Evolutionary conservation across 2,888 invertebrate genomes (phyloP).

Genomic region (Allolobophora icterica): DNA sequence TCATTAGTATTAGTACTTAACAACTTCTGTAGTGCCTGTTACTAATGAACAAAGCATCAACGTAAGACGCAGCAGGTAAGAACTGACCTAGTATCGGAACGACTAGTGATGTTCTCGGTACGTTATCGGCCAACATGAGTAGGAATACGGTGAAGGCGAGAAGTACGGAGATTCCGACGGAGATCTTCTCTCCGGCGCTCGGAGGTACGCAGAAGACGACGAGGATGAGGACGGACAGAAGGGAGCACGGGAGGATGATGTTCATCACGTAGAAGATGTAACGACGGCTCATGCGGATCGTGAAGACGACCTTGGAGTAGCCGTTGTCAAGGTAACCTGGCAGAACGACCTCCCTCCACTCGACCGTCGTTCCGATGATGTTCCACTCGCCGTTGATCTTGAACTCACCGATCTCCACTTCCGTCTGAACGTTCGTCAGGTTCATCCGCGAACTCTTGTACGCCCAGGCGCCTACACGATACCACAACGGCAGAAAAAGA

Average conservation of each 20-base stretch:
- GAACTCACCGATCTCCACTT: conserved; percentile 45
- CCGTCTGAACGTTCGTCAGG: conserved; percentile 40
- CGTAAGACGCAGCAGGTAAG: no score
- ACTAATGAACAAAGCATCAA: no score
- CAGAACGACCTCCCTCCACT: conserved; percentile 46
- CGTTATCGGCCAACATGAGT: conserved; percentile 48
- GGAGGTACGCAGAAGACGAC: conserved; percentile 54
- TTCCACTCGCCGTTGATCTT: conserved; percentile 48
- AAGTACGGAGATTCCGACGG: conserved; percentile 48
- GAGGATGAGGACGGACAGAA: conserved; percentile 46
- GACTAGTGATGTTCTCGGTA: conserved; percentile 47
- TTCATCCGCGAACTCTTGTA: conserved; percentile 49
- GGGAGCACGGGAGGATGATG: conserved; percentile 47
- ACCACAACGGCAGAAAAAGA: neutral
- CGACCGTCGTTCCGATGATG: conserved; percentile 41
- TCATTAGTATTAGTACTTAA: no score
- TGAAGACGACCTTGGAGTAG: conserved; percentile 48
- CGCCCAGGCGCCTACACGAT: conserved; percentile 45
- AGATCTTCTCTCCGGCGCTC: conserved; percentile 51
- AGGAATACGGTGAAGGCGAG: conserved; percentile 50
- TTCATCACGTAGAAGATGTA: conserved; percentile 48
- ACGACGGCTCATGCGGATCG: conserved; percentile 42
- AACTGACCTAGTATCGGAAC: conserved; percentile 47
- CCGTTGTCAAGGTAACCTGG: conserved; percentile 46
- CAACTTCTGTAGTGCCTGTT: no score